Evolutionary conservation across 1,140 invertebrate genomes (phyloP), one percentile per base, ranked within the genome.

Genomic region (Goniozus legneri): DNA sequence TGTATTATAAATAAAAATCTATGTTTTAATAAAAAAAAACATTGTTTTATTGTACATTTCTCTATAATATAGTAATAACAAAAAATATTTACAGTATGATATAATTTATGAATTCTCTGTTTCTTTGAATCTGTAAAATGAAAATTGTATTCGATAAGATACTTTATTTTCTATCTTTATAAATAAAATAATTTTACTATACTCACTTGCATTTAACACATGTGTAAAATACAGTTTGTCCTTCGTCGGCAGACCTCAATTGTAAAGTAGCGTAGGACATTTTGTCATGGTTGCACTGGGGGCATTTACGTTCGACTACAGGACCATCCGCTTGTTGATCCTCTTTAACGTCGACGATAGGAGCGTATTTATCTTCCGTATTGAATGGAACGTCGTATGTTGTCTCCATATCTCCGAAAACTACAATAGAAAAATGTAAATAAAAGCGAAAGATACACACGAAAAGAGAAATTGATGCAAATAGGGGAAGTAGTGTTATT

Each of bases 141-240:
- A 64, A 59, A 53, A 63, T 38, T n/a, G 54, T 48, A 32, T 30
- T 43, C 37, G 8, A 18, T 13, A 45, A 22, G 10, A 27, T 27
- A 27, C 10, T 27, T 6, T 10, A 27, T 4, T 6, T 27, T 27
- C 4, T 10, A 6, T 4, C 24, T 27, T 27, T 27, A 27, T 13
- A 6, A 37, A 18, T 13, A 21, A 12, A 35, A 18, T 60, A 66
- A 47, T 69, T 68, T 56, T 67, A 65, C 48, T 52, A 58, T 57
- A 82, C 83, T 61, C 82, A 91, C 87, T 89, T 89, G 89, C 96
- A 99, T 63, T 91, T 88, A 15, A 87, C 84, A 79, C 96, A 99
- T 3, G 92, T 95, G 56, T 95, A 99, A 75, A 98, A 98, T 3
- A 99, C 92, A 10, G 96, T 98, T 76, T 98, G 96, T 0, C 96